phyloP scores from a whole-genome alignment of 2,113 vertebrate genomes.

The Otis tarda region DNA sequence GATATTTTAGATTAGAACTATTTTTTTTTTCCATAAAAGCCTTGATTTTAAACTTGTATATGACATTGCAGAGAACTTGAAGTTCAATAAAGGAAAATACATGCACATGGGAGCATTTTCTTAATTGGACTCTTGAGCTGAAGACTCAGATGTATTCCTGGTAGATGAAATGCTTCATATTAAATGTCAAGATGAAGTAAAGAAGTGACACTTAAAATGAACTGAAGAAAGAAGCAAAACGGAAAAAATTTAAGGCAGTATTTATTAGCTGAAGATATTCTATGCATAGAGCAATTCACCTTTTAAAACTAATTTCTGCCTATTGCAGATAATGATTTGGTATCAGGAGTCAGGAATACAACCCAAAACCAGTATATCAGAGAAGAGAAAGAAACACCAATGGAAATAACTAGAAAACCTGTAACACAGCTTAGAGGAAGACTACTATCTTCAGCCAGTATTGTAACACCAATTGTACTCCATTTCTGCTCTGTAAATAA shows the following conservation, averaged over 20 bases:
- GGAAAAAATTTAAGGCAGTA: neutral
- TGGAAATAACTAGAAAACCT: neutral
- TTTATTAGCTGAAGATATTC: slow-evolving; percentile 30
- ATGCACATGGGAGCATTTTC: slow-evolving; percentile 36
- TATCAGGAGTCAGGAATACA: neutral
- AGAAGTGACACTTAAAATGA: slow-evolving; percentile 62
- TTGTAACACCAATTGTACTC: neutral
- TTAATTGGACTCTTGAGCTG: slow-evolving; percentile 51
- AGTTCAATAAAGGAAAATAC: slow-evolving; percentile 31
- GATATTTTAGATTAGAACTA: slow-evolving; percentile 8
- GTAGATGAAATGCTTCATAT: slow-evolving; percentile 58
- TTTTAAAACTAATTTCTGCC: slow-evolving; percentile 16
- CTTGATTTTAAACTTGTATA: neutral
- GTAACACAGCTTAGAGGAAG: neutral
- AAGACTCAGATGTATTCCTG: slow-evolving; percentile 44
- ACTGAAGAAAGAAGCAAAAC: slow-evolving; percentile 3
- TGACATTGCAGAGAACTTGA: slow-evolving; percentile 13
- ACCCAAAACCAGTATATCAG: neutral
- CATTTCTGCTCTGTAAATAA: neutral
- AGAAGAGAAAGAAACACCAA: neutral
- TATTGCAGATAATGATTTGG: neutral
- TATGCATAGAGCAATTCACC: neutral
- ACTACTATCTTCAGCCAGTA: neutral
- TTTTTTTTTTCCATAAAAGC: neutral
- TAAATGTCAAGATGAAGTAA: slow-evolving; percentile 53